phyloP scores from a whole-genome alignment of 2,888 invertebrate genomes.

The Drosophila bunnanda region DNA sequence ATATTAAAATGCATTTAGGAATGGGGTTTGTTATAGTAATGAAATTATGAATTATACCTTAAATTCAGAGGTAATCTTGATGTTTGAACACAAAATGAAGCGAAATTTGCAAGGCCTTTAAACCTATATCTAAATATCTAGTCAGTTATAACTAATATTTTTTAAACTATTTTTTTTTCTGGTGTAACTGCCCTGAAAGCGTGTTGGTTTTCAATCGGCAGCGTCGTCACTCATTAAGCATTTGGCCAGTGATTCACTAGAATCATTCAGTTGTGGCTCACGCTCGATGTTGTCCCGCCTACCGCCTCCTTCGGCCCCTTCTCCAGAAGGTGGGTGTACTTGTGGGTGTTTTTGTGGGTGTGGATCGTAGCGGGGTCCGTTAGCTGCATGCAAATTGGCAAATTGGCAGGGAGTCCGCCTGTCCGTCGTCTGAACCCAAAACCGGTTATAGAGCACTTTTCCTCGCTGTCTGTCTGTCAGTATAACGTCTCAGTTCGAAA shows the following conservation, averaged over 20 bases:
- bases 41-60: rapidly evolving
- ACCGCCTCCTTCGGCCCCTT: slow-evolving; percentile 8
- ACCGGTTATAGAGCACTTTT: slow-evolving; percentile 53
- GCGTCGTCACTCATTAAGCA: slow-evolving; percentile 65
- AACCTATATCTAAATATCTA: too few species aligned
- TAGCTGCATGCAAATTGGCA: slow-evolving; percentile 65
- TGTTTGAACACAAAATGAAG: too few species aligned
- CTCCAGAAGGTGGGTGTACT: slow-evolving; percentile 35
- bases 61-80: too few species aligned
- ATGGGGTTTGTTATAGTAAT: not conserved
- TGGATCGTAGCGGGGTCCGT: slow-evolving; percentile 33
- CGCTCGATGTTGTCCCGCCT: slow-evolving; percentile 30
- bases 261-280: slow-evolving; percentile 69
- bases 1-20: not conserved
- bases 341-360: slow-evolving; percentile 36
- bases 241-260: slow-evolving; percentile 69
- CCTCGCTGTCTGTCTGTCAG: slow-evolving; percentile 17
- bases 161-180: not conserved
- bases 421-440: slow-evolving; percentile 5
- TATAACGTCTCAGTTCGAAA: slow-evolving; percentile 26
- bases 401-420: slow-evolving; percentile 43
- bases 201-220: slow-evolving; percentile 1
- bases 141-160: too few species aligned
- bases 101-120: too few species aligned
- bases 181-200: slow-evolving; percentile 8